Percentiles rank a stretch among this genome's conserved stretches.
Evolutionary conservation across 2,113 vertebrate species (phyloP).

Genomic region (Suricata suricatta): DNA sequence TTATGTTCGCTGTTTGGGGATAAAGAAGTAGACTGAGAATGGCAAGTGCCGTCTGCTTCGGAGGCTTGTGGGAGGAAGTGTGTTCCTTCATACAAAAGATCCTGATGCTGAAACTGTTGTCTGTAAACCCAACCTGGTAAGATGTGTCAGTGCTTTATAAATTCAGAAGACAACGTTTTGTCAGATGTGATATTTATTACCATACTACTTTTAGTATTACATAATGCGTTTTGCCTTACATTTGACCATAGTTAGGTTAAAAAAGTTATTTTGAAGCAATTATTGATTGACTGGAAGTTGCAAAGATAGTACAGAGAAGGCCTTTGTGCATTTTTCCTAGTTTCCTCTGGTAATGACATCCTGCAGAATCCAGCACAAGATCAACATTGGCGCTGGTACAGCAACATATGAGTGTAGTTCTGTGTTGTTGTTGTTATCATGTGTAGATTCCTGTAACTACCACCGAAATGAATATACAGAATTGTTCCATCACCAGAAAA

Average conservation of each 20-base stretch:
- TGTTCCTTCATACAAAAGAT: neutral
- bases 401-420: neutral
- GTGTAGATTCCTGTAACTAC: neutral
- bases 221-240: conserved; percentile 1
- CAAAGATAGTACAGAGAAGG: neutral
- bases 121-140: neutral
- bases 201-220: neutral
- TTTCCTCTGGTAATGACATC: neutral
- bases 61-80: neutral
- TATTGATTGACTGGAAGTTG: neutral
- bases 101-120: neutral
- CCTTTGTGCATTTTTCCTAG: neutral
- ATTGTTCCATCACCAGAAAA: neutral
- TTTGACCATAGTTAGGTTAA: neutral
- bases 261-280: neutral
- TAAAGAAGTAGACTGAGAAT: neutral
- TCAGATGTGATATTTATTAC: neutral
- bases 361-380: neutral
- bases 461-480: neutral
- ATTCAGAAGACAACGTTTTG: conserved; percentile 7
- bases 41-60: neutral
- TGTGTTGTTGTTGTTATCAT: neutral
- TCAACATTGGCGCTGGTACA: neutral
- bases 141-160: neutral
- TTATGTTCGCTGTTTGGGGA: neutral